A percentile compares a stretch with the other conserved stretches of the same genome.
phyloP scores from a whole-genome alignment of 2,113 vertebrate species.

The Paramisgurnus dabryanus region DNA sequence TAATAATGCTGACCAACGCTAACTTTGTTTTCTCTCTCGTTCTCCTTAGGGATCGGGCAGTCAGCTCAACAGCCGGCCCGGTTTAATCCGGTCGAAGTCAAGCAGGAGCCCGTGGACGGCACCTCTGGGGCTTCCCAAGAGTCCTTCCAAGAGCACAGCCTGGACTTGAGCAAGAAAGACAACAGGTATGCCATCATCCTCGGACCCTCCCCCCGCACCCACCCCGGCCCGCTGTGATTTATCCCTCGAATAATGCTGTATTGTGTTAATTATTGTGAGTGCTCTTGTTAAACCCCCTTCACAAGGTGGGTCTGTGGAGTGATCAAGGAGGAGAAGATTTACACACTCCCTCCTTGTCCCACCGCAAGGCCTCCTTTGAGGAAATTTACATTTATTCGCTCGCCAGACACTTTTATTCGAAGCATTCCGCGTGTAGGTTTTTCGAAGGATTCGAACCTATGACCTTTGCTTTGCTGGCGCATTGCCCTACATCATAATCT shows the following conservation, averaged over 20 bases:
- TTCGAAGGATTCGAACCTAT: no score
- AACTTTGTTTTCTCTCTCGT: slow-evolving; percentile 69
- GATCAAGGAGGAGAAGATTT: slow-evolving; percentile 54
- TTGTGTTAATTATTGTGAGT: slow-evolving; percentile 59
- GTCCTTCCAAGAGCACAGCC: slow-evolving; percentile 87
- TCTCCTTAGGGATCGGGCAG: slow-evolving; percentile 85
- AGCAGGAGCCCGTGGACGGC: slow-evolving; percentile 82
- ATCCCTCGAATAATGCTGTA: slow-evolving; percentile 51
- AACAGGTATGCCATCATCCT: slow-evolving; percentile 75
- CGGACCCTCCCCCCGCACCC: neutral
- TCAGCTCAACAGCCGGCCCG: slow-evolving; percentile 68
- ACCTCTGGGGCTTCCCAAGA: slow-evolving; percentile 74
- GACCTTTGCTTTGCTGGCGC: no score
- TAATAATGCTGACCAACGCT: slow-evolving; percentile 90
- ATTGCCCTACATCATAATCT: slow-evolving; percentile 12
- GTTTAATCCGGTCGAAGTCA: slow-evolving; percentile 86
- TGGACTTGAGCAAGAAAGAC: slow-evolving; percentile 94
- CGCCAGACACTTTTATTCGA: no score
- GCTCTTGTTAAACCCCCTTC: slow-evolving; percentile 53
- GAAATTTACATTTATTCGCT: slow-evolving; percentile 2
- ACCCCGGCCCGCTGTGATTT: slow-evolving; percentile 41
- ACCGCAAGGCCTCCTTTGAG: slow-evolving; percentile 24
- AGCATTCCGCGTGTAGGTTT: no score
- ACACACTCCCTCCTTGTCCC: slow-evolving; percentile 43
- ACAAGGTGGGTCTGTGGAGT: slow-evolving; percentile 51